Percentiles rank a stretch among this genome's conserved stretches.
These are phyloP conservation scores for Parazoanthus darwini DNA, from an alignment of 92 coral and sea anemone species.

Conservation along the genomic window DNA sequence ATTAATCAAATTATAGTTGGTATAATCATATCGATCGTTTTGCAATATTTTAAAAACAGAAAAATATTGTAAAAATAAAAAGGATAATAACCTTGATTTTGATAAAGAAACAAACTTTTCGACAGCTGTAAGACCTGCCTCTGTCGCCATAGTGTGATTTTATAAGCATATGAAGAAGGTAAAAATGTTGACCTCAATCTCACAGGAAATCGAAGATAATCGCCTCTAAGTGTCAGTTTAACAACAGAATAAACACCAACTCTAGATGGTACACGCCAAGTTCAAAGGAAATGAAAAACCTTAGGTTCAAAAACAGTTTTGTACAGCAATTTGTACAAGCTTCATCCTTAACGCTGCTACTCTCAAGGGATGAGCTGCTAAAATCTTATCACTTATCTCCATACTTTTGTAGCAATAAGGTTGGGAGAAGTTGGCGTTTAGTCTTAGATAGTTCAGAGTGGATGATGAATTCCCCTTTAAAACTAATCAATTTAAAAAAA, in stretches of 20 bases:
- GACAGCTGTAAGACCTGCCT: neutral
- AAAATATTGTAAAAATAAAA: neutral
- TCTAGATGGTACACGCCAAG: neutral
- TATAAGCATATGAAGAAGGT: neutral
- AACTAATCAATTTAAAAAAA: too few species aligned
- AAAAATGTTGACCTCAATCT: slow-evolving; percentile 18
- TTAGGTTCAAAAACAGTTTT: neutral
- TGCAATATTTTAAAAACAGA: neutral
- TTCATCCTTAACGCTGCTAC: neutral
- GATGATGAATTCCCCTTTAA: too few species aligned
- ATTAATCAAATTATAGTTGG: too few species aligned
- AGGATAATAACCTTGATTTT: neutral
- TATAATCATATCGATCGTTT: neutral
- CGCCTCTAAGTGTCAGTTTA: slow-evolving; percentile 24
- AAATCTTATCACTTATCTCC: too few species aligned
- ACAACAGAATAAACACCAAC: slow-evolving; percentile 5
- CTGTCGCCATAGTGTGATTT: neutral
- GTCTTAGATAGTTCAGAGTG: too few species aligned
- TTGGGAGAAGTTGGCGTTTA: too few species aligned
- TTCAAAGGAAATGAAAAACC: neutral
- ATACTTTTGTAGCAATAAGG: too few species aligned
- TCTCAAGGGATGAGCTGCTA: too few species aligned
- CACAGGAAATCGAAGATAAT: slow-evolving; percentile 37
- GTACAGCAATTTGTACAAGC: neutral
- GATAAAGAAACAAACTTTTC: neutral